Percentiles rank a stretch among this genome's conserved stretches.
Evolutionary conservation across 2,113 vertebrate genomes (phyloP).

Genomic region (Atherinomorus stipes): DNA sequence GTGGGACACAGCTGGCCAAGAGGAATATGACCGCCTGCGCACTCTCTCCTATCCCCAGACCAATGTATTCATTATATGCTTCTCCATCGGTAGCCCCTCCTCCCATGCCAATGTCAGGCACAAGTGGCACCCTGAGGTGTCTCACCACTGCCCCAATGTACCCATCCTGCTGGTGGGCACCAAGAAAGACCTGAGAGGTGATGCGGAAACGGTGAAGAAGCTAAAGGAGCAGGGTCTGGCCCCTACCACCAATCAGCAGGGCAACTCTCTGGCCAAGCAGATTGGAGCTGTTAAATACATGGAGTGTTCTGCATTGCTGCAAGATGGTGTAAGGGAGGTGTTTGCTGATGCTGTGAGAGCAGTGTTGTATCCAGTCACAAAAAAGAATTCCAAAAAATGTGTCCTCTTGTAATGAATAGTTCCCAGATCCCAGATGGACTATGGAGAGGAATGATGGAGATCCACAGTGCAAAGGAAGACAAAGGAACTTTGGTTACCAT

Average conservation of each 20-base stretch:
- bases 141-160: conserved; percentile 93
- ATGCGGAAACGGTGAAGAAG: conserved; percentile 91
- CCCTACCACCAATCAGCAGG: conserved; percentile 91
- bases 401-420: conserved; percentile 87
- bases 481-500: conserved; percentile 53
- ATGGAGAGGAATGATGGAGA: conserved; percentile 57
- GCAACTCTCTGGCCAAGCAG: conserved; percentile 90
- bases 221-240: conserved; percentile 92
- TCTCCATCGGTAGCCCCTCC: conserved; percentile 92
- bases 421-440: conserved; percentile 73
- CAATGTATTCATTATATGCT: conserved; percentile 94
- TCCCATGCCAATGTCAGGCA: conserved; percentile 93
- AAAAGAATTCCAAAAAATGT: conserved; percentile 92
- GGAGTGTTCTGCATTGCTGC: conserved; percentile 92
- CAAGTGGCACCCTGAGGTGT: conserved; percentile 96
- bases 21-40: conserved; percentile 92
- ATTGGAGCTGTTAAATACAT: conserved; percentile 94
- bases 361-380: conserved; percentile 90
- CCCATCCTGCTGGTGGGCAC: conserved; percentile 93
- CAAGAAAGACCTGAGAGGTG: conserved; percentile 91
- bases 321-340: conserved; percentile 91
- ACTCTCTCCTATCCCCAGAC: conserved; percentile 94
- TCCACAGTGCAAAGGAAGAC: conserved; percentile 59
- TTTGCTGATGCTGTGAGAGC: conserved; percentile 92
- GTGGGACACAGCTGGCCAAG: conserved; percentile 96